These are phyloP conservation scores for Limonius californicus DNA, from an alignment of 1,140 invertebrate genomes.

Conservation along the genomic window DNA sequence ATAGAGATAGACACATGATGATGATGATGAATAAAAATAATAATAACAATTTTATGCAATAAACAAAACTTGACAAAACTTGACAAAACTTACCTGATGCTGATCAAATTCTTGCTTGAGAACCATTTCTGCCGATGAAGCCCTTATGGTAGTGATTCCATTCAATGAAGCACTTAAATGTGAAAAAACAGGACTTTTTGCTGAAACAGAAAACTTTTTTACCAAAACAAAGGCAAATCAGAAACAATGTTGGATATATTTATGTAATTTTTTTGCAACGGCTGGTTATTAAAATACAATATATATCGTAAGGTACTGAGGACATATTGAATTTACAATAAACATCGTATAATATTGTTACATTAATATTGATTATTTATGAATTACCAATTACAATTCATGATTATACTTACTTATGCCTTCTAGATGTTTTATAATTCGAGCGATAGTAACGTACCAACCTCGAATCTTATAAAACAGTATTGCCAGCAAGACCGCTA, in stretches of 20 bases:
- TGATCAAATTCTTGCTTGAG: slow-evolving; percentile 46
- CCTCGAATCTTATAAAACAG: slow-evolving; percentile 7
- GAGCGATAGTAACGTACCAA: slow-evolving; percentile 35
- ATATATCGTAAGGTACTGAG: not conserved
- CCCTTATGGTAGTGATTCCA: slow-evolving; percentile 44
- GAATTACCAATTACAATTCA: not conserved
- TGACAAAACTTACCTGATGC: slow-evolving; percentile 36
- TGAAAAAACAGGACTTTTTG: slow-evolving; percentile 73
- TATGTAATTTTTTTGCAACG: not conserved
- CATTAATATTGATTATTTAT: not conserved
- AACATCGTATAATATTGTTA: not conserved
- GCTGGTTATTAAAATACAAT: too few species aligned
- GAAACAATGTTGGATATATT: slow-evolving; percentile 11
- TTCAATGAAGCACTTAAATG: slow-evolving; percentile 55
- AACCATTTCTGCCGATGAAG: slow-evolving; percentile 44
- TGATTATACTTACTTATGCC: slow-evolving; percentile 47
- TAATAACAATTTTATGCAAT: too few species aligned
- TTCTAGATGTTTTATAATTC: slow-evolving; percentile 58
- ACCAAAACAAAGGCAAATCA: slow-evolving; percentile 9
- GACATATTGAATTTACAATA: not conserved
- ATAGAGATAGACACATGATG: too few species aligned
- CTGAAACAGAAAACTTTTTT: slow-evolving; percentile 33
- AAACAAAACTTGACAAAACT: too few species aligned
- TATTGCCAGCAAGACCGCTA: not conserved
- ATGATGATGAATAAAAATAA: too few species aligned